Percentiles rank a stretch among this genome's conserved stretches.
phyloP scores from a whole-genome alignment of 2,113 vertebrate genomes.

The Stegostoma tigrinum region DNA sequence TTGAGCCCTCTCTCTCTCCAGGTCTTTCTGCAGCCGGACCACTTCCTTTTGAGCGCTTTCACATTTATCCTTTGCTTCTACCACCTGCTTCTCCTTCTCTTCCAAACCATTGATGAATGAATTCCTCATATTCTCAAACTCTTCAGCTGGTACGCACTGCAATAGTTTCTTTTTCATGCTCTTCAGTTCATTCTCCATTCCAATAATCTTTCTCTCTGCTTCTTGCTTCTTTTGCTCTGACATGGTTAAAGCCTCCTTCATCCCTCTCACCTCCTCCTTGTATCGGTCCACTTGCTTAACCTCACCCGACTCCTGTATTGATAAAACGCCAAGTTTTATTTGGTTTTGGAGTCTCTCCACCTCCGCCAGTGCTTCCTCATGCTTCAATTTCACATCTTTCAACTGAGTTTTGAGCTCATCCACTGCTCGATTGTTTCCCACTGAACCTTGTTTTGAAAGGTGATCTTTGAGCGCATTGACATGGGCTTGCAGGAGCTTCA shows the following conservation, averaged over 20 bases:
- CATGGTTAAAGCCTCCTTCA: slow-evolving; percentile 63
- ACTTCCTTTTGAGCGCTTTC: slow-evolving; percentile 65
- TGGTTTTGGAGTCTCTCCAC: slow-evolving; percentile 82
- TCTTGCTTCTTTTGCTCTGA: slow-evolving; percentile 60
- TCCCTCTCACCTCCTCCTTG: slow-evolving; percentile 66
- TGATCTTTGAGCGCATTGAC: slow-evolving; percentile 90
- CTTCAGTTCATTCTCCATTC: slow-evolving; percentile 64
- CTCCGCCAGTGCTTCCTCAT: slow-evolving; percentile 82
- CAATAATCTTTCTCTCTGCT: slow-evolving; percentile 48
- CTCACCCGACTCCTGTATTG: background rate
- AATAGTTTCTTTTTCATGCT: slow-evolving; percentile 54
- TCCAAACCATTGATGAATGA: slow-evolving; percentile 66
- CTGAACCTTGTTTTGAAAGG: slow-evolving; percentile 54
- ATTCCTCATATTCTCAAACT: slow-evolving; percentile 83
- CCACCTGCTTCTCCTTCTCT: slow-evolving; percentile 71
- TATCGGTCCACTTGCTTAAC: slow-evolving; percentile 79
- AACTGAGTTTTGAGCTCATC: slow-evolving; percentile 83
- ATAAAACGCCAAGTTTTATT: slow-evolving; percentile 64
- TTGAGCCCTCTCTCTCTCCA: slow-evolving; percentile 47
- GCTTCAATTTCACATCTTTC: slow-evolving; percentile 75
- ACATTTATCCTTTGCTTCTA: slow-evolving; percentile 64
- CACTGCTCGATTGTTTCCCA: slow-evolving; percentile 47
- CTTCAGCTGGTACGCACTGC: slow-evolving; percentile 61
- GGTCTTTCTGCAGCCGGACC: slow-evolving; percentile 61
- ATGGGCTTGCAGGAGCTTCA: slow-evolving; percentile 91